Evolutionary conservation across 2,888 invertebrate species (phyloP), one percentile per base, ranked within the genome.

Genomic region (Platerodrilus igneus): DNA sequence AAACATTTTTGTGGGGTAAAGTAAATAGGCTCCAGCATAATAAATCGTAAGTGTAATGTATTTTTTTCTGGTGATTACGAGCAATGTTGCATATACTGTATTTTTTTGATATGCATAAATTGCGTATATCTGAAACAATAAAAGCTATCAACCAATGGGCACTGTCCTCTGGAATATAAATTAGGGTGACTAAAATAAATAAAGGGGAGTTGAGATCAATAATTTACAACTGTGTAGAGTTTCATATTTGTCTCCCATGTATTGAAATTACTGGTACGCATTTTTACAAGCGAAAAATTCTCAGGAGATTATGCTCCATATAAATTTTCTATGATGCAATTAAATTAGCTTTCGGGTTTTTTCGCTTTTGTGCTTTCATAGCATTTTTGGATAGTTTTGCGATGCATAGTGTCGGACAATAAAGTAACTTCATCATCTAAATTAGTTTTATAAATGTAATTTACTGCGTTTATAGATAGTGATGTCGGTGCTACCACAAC

Each of bases 101-200:
- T 43, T 39, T 32, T 43, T 46, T 32, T 37, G 35, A 31, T 39
- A 42, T 45, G 41, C 36, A 51, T 45, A 51, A 51, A 52, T 54
- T 47, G 53, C 51, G 46, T 47, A 48, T 47, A 48, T 50, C 54
- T 50, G 47, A 55, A 57, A 57, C 57, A 57, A 57, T 57, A 55
- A 54, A 58, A 51, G 55, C 55, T 44, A 57, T 58, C 56, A 51
- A 44, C 50, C 52, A 51, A 53, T 55, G 55, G 52, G 51, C 42
- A 49, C 45, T 45, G 48, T 51, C 47, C 47, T 49, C 48, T 48
- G 49, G 58, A 59, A 61, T 62, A 63, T 64, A 64, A 64, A 64
- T 64, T 63, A 63, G 65, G 65, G 65, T 63, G 62, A 61, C 61
- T 60, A 65, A 64, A 65, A 64, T 64, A 65, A 65, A 65, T 65